phyloP scores from a whole-genome alignment of 2,113 vertebrate genomes.

The Bostrychus sinensis region DNA sequence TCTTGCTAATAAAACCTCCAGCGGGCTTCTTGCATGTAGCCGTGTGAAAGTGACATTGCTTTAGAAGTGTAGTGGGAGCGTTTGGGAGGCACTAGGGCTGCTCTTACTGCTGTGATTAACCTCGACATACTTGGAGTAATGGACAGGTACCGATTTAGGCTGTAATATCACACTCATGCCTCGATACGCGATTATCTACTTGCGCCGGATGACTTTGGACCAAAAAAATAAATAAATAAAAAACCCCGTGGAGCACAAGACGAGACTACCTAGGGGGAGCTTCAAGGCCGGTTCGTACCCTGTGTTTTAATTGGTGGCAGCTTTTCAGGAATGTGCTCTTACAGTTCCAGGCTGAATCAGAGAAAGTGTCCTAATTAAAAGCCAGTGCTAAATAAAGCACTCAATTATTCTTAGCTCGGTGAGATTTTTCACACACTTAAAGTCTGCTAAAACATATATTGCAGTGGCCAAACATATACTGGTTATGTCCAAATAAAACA shows the following conservation, averaged over 20 bases:
- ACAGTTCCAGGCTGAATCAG: constrained; percentile 43
- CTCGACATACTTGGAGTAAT: constrained; percentile 1
- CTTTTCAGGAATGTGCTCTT: constrained; percentile 59
- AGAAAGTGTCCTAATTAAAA: constrained; percentile 56
- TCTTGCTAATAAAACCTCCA: constrained; percentile 22
- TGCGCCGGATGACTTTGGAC: constrained; percentile 34
- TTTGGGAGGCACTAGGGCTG: constrained; percentile 34
- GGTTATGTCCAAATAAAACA: background rate
- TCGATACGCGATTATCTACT: constrained; percentile 41
- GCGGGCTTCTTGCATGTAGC: constrained; percentile 10
- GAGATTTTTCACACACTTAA: constrained; percentile 14
- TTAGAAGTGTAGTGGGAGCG: constrained; percentile 34
- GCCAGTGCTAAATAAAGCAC: constrained; percentile 31
- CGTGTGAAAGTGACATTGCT: constrained; percentile 44
- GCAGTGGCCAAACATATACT: background rate
- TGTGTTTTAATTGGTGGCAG: constrained; percentile 64
- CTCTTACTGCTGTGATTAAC: constrained; percentile 39
- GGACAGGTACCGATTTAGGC: constrained; percentile 25
- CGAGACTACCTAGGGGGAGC: constrained; percentile 33
- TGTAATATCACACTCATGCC: constrained; percentile 18
- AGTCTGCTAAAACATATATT: background rate
- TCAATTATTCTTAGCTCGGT: constrained; percentile 37
- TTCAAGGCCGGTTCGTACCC: constrained; percentile 33
- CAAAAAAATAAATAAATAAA: background rate
- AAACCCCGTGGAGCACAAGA: constrained; percentile 24